These are phyloP conservation scores for Cephus cinctus DNA, from an alignment of 1,140 invertebrate species.

Conservation along the genomic window DNA sequence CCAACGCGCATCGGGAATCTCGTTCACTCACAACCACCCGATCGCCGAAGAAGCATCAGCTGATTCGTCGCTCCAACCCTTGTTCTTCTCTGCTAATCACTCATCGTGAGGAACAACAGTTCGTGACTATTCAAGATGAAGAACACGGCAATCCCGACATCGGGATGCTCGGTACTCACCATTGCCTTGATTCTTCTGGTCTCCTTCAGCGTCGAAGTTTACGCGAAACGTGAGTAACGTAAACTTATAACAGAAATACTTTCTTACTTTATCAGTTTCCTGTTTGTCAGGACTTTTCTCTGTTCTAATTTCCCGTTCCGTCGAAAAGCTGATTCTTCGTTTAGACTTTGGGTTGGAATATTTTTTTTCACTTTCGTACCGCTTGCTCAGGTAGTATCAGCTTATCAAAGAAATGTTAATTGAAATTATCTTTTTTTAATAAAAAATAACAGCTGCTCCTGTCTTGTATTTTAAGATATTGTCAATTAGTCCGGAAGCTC, in stretches of 20 bases:
- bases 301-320: background rate
- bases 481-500: no score
- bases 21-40: conserved; percentile 47
- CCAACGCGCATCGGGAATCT: conserved; percentile 28
- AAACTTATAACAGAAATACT: no score
- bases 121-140: conserved; percentile 20
- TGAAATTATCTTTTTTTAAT: no score
- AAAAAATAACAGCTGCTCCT: no score
- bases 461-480: no score
- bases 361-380: background rate
- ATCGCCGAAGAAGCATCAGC: conserved; percentile 35
- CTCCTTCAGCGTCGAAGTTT: conserved; percentile 12
- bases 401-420: no score
- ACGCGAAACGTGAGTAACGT: conserved; percentile 37
- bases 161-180: conserved; percentile 14
- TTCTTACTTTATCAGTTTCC: background rate
- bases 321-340: background rate
- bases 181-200: conserved; percentile 22
- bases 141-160: conserved; percentile 20
- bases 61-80: conserved; percentile 8
- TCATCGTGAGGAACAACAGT: background rate
- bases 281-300: background rate
- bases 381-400: background rate
- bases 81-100: conserved; percentile 1
- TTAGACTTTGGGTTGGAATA: background rate